Conservation (phyloP, 2,113 vertebrate species). For the Pteruthius melanotis region DNA sequence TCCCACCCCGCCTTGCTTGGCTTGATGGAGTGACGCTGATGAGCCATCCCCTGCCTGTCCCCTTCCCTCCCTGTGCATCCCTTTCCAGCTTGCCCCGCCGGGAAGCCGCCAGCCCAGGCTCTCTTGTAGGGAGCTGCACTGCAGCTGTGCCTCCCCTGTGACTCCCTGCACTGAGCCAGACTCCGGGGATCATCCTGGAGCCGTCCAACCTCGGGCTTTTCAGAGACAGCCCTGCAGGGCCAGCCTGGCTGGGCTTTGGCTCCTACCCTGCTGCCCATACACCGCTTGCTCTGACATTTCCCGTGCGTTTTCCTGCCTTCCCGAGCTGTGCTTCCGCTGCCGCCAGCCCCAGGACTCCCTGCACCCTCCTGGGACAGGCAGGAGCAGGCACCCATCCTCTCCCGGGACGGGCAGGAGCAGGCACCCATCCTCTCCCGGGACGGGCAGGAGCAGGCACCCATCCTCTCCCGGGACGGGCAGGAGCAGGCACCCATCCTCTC, state of each 20-base stretch:
- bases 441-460: not conserved
- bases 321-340: rapidly evolving
- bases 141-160: not conserved
- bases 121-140: not conserved
- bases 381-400: not conserved
- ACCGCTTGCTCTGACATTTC: rapidly evolving
- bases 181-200: not conserved
- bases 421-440: not conserved
- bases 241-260: not conserved
- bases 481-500: not conserved
- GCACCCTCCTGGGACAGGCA: not conserved
- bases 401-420: not conserved
- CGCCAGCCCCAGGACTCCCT: not conserved
- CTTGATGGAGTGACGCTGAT: not conserved
- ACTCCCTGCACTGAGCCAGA: not conserved
- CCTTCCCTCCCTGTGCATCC: not conserved
- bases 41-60: not conserved
- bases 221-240: not conserved
- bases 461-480: not conserved
- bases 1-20: not conserved
- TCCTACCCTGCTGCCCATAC: not conserved
- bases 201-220: not conserved
- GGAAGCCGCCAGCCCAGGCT: not conserved
- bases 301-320: not conserved
- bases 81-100: rapidly evolving